These are phyloP conservation scores for Palloptera scutellata DNA, from an alignment of 2,888 invertebrate genomes.

Conservation along the genomic window DNA sequence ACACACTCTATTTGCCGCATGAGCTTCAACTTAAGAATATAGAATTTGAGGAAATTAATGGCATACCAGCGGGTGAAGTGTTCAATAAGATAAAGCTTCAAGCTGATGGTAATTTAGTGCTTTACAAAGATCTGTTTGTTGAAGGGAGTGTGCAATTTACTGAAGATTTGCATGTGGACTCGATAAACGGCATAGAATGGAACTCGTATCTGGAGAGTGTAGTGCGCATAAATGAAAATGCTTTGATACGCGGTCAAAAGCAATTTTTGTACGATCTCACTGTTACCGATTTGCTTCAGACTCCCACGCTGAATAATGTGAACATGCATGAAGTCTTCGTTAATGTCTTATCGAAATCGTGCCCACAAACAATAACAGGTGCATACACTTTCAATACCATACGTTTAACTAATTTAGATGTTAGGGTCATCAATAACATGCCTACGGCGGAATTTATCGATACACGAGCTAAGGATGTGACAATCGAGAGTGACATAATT, in stretches of 20 bases:
- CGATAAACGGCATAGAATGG: slow-evolving; percentile 52
- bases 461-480: slow-evolving; percentile 37
- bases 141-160: slow-evolving; percentile 54
- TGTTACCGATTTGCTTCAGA: slow-evolving; percentile 43
- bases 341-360: slow-evolving; percentile 48
- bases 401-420: slow-evolving; percentile 48
- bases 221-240: slow-evolving; percentile 45
- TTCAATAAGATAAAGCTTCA: slow-evolving; percentile 20
- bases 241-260: slow-evolving; percentile 47
- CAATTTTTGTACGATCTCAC: slow-evolving; percentile 44
- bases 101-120: slow-evolving; percentile 38
- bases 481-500: slow-evolving; percentile 46
- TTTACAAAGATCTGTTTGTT: slow-evolving; percentile 55
- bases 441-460: slow-evolving; percentile 46
- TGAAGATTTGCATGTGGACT: slow-evolving; percentile 43
- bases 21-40: slow-evolving; percentile 43
- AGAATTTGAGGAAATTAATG: slow-evolving; percentile 51
- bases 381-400: slow-evolving; percentile 46
- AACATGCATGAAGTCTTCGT: slow-evolving; percentile 46
- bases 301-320: slow-evolving; percentile 44
- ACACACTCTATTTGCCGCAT: slow-evolving; percentile 45
- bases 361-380: slow-evolving; percentile 51
- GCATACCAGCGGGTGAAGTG: slow-evolving; percentile 47
- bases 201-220: slow-evolving; percentile 43
- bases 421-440: slow-evolving; percentile 46